These are phyloP conservation scores for Tragulus kanchil DNA, from an alignment of 2,113 vertebrate genomes.

Conservation along the genomic window DNA sequence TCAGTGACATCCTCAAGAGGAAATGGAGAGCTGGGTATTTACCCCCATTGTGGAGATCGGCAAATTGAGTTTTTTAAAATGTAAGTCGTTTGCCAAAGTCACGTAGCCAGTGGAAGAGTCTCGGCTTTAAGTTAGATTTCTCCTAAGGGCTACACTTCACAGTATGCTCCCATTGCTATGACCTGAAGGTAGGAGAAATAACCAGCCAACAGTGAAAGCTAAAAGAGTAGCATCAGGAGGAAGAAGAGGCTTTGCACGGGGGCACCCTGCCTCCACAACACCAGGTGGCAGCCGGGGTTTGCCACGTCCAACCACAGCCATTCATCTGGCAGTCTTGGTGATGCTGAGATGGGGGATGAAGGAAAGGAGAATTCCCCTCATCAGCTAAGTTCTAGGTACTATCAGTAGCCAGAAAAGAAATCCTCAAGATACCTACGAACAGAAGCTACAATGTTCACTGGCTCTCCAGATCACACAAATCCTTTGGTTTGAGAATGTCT, in stretches of 20 bases:
- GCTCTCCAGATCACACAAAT: background rate
- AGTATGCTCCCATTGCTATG: rapidly evolving
- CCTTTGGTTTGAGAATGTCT: background rate
- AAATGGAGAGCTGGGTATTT: background rate
- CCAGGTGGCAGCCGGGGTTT: rapidly evolving
- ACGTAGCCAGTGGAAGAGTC: background rate
- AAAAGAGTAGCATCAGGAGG: rapidly evolving
- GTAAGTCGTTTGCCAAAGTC: background rate
- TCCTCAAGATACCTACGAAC: rapidly evolving
- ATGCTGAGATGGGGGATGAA: background rate
- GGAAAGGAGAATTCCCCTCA: background rate
- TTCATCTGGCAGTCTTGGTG: background rate
- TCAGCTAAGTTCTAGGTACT: background rate
- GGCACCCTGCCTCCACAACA: background rate
- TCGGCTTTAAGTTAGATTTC: background rate
- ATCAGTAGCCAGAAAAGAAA: background rate
- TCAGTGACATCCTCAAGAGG: rapidly evolving
- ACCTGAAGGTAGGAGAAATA: background rate
- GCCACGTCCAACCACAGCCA: background rate
- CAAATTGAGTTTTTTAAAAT: background rate
- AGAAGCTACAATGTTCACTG: background rate
- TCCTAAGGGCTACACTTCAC: background rate
- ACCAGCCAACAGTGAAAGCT: background rate
- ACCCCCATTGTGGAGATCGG: background rate
- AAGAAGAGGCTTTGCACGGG: rapidly evolving